Conservation (phyloP, 2,797 vertebrate species). For the Gallirallus australis region DNA sequence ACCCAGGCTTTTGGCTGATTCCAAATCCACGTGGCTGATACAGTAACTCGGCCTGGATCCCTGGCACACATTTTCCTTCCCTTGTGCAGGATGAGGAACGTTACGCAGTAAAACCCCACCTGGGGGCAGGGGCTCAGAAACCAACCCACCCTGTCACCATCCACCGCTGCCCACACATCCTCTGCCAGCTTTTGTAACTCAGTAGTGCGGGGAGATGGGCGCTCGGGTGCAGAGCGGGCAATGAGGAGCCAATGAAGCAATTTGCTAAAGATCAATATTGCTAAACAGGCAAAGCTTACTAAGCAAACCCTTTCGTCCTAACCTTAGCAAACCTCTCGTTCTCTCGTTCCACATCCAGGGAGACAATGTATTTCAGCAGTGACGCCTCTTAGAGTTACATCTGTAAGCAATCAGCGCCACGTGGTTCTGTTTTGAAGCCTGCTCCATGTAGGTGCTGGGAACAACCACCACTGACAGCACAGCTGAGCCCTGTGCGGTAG, state of each 20-base stretch:
- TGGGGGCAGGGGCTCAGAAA: neutral
- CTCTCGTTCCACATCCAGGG: neutral
- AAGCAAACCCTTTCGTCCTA: neutral
- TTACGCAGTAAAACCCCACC: neutral
- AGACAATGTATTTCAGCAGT: neutral
- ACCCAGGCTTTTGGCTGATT: neutral
- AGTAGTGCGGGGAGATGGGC: neutral
- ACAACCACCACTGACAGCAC: neutral
- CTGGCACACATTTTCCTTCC: fast-evolving
- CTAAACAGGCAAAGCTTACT: neutral
- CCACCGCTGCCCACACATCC: neutral
- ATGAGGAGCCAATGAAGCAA: slow-evolving; percentile 7
- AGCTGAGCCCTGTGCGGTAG: neutral
- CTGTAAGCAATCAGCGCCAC: neutral
- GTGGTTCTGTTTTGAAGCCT: neutral
- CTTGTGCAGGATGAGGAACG: fast-evolving
- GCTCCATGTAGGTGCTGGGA: neutral
- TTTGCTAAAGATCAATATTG: slow-evolving; percentile 20
- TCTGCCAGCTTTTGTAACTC: neutral
- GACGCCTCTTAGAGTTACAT: neutral
- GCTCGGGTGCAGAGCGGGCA: neutral
- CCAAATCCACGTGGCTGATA: neutral
- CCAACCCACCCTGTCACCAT: fast-evolving
- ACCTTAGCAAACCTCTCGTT: neutral
- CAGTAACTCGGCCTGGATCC: fast-evolving